Evolutionary conservation across 2,113 vertebrate genomes (phyloP).

Genomic region (Promerops cafer): DNA sequence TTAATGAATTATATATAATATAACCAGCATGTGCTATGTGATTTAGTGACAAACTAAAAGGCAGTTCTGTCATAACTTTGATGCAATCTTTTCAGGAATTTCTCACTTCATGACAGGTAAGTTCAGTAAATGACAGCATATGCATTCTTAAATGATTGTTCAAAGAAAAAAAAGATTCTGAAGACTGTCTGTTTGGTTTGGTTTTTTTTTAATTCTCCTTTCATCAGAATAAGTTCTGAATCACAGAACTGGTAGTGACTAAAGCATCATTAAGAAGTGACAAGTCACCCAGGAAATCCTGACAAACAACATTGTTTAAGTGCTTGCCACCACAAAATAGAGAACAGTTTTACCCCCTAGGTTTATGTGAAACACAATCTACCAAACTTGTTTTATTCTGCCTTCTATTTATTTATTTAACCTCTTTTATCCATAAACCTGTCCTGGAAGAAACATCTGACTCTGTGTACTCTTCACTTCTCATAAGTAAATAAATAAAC

Average conservation of each 20-base stretch:
- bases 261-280: neutral
- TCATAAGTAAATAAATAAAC: neutral
- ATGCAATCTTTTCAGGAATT: neutral
- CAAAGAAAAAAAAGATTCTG: neutral
- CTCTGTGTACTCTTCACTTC: neutral
- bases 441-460: neutral
- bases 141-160: neutral
- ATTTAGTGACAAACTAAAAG: neutral
- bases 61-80: neutral
- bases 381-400: neutral
- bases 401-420: neutral
- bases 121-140: neutral
- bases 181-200: neutral
- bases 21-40: neutral
- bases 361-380: neutral
- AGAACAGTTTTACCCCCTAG: neutral
- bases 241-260: neutral
- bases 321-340: neutral
- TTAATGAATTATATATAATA: neutral
- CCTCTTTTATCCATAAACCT: neutral
- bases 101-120: neutral
- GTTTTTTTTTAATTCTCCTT: neutral
- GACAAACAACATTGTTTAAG: neutral
- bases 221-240: neutral
- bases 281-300: neutral